These are phyloP conservation scores for Ranitomeya variabilis DNA, from an alignment of 2,113 vertebrate genomes.

Conservation along the genomic window DNA sequence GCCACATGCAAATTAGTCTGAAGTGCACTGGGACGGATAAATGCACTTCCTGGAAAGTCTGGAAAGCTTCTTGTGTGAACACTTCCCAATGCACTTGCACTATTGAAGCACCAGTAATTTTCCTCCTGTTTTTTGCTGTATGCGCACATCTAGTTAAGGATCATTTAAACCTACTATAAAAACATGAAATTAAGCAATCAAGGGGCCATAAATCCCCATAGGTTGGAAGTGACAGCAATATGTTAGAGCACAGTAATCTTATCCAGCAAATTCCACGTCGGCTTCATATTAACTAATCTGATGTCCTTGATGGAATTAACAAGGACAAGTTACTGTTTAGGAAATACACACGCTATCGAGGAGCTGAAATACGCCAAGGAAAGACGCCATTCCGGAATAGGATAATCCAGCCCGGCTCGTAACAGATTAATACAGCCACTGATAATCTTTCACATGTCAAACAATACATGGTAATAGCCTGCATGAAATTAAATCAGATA, in stretches of 20 bases:
- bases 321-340: conserved; percentile 3
- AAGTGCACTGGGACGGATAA: no score
- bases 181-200: no score
- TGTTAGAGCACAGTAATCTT: background rate
- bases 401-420: background rate
- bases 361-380: background rate
- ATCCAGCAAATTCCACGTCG: background rate
- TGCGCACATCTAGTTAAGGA: no score
- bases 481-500: conserved; percentile 13
- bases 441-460: conserved; percentile 5
- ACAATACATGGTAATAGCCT: conserved; percentile 5
- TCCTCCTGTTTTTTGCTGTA: no score
- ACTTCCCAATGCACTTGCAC: no score
- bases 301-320: background rate
- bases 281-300: conserved; percentile 9
- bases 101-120: no score
- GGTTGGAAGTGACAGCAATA: background rate
- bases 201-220: background rate
- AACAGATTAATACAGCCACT: background rate
- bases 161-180: no score
- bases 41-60: no score
- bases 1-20: no score
- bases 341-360: background rate
- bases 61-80: no score
- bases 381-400: background rate